These are phyloP conservation scores for Nothobranchius furzeri DNA, from an alignment of 2,113 vertebrate species.

Conservation along the genomic window DNA sequence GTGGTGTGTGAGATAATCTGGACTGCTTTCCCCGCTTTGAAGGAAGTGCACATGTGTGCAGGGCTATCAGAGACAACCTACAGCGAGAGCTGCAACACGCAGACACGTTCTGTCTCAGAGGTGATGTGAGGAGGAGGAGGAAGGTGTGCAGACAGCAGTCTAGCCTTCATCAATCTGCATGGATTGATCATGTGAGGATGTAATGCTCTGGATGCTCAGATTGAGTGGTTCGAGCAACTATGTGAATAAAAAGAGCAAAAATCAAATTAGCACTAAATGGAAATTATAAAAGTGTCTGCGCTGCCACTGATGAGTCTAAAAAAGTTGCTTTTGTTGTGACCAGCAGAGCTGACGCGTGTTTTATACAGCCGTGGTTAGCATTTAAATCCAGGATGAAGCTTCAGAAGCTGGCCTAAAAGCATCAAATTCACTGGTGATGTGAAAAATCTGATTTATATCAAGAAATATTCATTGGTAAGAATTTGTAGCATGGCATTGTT, in stretches of 20 bases:
- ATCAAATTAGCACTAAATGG: conserved; percentile 10
- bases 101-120: conserved; percentile 44
- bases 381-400: not conserved
- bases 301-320: conserved; percentile 29
- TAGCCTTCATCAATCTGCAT: conserved; percentile 47
- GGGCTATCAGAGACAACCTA: conserved; percentile 38
- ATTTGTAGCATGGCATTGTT: conserved; percentile 75
- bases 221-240: conserved; percentile 23
- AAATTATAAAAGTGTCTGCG: conserved; percentile 3
- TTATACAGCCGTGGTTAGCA: not conserved
- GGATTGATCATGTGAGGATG: conserved; percentile 48
- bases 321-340: conserved; percentile 33
- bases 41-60: conserved; percentile 35
- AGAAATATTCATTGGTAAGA: conserved; percentile 49
- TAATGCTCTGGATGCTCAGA: conserved; percentile 43
- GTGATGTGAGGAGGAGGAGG: conserved; percentile 44
- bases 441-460: conserved; percentile 34
- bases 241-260: conserved; percentile 28
- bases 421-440: conserved; percentile 23
- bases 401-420: conserved; percentile 30
- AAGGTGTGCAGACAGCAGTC: conserved; percentile 41
- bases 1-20: conserved; percentile 43
- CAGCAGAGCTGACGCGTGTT: conserved; percentile 10
- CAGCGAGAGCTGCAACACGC: conserved; percentile 47
- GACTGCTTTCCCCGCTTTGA: conserved; percentile 36